These are phyloP conservation scores for Papilio elwesi DNA, from an alignment of 2,888 invertebrate genomes.

Conservation along the genomic window DNA sequence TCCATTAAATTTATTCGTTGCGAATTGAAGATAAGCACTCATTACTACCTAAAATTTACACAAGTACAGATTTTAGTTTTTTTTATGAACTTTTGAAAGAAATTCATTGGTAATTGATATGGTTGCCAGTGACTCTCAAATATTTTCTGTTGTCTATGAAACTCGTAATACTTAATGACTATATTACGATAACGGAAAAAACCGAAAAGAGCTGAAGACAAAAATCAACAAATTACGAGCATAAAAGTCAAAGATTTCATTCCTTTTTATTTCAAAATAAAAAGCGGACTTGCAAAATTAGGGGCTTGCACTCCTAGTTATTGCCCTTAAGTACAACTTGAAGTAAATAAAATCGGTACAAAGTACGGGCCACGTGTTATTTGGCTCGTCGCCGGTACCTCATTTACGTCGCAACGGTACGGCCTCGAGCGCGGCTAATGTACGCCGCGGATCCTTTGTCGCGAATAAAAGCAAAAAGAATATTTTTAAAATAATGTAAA, in stretches of 20 bases:
- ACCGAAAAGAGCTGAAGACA: constrained; percentile 40
- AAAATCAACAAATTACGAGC: constrained; percentile 60
- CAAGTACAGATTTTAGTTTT: not conserved
- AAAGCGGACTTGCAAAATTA: constrained; percentile 71
- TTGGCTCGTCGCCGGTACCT: constrained; percentile 78
- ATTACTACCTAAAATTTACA: not conserved
- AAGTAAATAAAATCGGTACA: constrained; percentile 79
- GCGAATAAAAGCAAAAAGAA: constrained; percentile 75
- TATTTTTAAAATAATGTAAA: constrained; percentile 74
- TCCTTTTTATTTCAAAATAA: constrained; percentile 58
- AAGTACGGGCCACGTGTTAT: constrained; percentile 75
- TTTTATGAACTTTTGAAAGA: not conserved
- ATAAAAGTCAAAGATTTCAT: constrained; percentile 57
- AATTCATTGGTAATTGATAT: not conserved
- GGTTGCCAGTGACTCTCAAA: no score
- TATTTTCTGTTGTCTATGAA: no score
- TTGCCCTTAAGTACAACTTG: constrained; percentile 82
- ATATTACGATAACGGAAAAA: not conserved
- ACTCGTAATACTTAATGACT: not conserved
- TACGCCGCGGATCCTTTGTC: constrained; percentile 69
- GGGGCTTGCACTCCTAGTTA: constrained; percentile 75
- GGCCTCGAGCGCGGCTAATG: constrained; percentile 72
- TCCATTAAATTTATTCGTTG: constrained; percentile 3
- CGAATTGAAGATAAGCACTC: not conserved
- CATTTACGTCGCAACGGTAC: constrained; percentile 73